Conservation (phyloP, 2,113 vertebrate genomes). For the Gopherus flavomarginatus region DNA sequence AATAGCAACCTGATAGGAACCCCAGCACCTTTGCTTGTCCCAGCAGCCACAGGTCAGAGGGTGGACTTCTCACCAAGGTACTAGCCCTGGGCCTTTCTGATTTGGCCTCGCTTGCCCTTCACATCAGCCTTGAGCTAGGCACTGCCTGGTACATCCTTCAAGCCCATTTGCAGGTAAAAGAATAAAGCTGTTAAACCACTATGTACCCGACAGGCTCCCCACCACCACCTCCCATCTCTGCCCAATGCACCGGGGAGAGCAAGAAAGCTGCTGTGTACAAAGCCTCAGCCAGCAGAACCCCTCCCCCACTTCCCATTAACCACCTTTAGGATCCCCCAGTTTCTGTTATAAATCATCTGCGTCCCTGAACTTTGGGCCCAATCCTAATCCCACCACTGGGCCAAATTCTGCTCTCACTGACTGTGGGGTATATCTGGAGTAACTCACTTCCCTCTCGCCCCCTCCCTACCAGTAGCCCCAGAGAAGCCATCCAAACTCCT, state of each 20-base stretch:
- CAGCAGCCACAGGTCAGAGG: background rate
- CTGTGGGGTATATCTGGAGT: background rate
- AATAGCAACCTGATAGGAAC: background rate
- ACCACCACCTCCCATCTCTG: background rate
- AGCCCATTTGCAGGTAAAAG: background rate
- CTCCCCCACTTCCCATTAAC: background rate
- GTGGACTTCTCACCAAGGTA: background rate
- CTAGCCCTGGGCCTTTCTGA: background rate
- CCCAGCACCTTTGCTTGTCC: background rate
- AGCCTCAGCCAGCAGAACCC: background rate
- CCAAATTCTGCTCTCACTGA: background rate
- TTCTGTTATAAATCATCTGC: background rate
- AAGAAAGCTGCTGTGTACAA: background rate
- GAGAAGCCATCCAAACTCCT: background rate
- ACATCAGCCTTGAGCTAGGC: background rate
- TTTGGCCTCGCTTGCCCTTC: background rate
- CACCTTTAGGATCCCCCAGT: background rate
- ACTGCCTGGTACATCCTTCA: background rate
- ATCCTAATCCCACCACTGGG: background rate
- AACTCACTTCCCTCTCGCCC: background rate
- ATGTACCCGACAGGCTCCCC: background rate
- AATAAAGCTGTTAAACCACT: background rate
- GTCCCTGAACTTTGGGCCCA: background rate
- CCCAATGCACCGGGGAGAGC: background rate
- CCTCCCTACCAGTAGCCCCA: background rate